phyloP scores from a whole-genome alignment of 2,113 vertebrate species.

The Girardinichthys multiradiatus region DNA sequence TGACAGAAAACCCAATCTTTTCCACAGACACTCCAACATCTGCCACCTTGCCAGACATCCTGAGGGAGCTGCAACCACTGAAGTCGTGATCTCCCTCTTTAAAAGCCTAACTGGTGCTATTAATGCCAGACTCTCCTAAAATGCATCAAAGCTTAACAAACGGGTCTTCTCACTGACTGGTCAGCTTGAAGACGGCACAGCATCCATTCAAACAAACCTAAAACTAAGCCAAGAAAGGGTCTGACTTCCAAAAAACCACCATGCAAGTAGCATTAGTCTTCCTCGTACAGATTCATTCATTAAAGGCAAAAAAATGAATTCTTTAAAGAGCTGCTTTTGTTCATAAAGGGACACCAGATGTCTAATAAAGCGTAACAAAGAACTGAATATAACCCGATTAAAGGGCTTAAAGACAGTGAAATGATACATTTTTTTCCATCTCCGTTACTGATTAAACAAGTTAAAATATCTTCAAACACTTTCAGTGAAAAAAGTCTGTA shows the following conservation, averaged over 20 bases:
- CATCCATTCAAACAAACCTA: conserved; percentile 6
- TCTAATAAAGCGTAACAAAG: too few relatives aligned
- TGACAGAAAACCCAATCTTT: conserved; percentile 24
- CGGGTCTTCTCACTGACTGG: background rate
- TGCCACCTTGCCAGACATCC: conserved; percentile 14
- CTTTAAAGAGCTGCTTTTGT: too few relatives aligned
- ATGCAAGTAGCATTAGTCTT: conserved; percentile 24
- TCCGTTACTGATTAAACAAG: too few relatives aligned
- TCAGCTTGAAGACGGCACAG: conserved; percentile 19
- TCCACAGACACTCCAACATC: conserved; percentile 16
- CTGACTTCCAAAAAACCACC: background rate
- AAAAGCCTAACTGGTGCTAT: conserved; percentile 8
- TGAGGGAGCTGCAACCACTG: background rate
- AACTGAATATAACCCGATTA: too few relatives aligned
- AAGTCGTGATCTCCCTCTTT: background rate
- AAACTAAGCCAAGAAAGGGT: conserved; percentile 7
- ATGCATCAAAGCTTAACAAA: conserved; percentile 2
- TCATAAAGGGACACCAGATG: too few relatives aligned
- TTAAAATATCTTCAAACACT: too few relatives aligned
- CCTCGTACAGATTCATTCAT: background rate
- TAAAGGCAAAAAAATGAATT: too few relatives aligned
- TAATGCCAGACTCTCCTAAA: background rate
- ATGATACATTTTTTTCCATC: too few relatives aligned
- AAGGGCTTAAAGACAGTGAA: too few relatives aligned
- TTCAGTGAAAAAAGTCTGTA: too few relatives aligned